Percentiles rank a stretch among this genome's conserved stretches.
These are phyloP conservation scores for Teleogryllus occipitalis DNA, from an alignment of 1,140 invertebrate genomes.

Conservation along the genomic window DNA sequence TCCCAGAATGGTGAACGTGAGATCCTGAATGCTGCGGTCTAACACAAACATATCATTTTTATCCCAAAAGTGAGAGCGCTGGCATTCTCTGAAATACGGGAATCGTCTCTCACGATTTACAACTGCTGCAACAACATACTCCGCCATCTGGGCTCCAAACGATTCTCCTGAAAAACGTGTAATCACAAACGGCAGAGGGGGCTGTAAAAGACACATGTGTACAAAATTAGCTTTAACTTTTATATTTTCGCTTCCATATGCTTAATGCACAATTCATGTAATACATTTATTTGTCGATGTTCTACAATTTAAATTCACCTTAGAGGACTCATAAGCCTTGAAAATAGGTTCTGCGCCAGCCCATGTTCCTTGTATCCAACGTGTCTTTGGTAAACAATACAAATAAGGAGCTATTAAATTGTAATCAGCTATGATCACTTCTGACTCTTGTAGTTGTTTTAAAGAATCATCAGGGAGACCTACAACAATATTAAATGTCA, in stretches of 20 bases:
- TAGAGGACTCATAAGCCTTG: neutral
- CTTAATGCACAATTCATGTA: neutral
- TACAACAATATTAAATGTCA: neutral
- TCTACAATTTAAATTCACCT: neutral
- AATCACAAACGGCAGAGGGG: constrained; percentile 30
- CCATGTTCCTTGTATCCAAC: constrained; percentile 45
- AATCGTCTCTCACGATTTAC: constrained; percentile 42
- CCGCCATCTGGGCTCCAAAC: constrained; percentile 45
- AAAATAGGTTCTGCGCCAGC: constrained; percentile 36
- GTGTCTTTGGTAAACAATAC: constrained; percentile 33
- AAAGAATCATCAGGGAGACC: constrained; percentile 13
- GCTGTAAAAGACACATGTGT: neutral
- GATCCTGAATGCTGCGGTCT: constrained; percentile 36
- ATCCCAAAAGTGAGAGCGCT: constrained; percentile 36
- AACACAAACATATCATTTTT: constrained; percentile 32
- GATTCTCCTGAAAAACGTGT: constrained; percentile 39
- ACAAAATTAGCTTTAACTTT: neutral
- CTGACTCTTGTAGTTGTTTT: constrained; percentile 29
- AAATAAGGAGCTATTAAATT: constrained; percentile 34
- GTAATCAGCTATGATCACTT: constrained; percentile 39
- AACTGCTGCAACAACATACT: constrained; percentile 47
- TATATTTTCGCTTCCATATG: neutral
- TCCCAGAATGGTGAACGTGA: constrained; percentile 44
- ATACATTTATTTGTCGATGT: neutral
- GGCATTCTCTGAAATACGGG: constrained; percentile 34